These are phyloP conservation scores for Spongilla lacustris DNA, from an alignment of 37 sponge, comb jelly and placozoan species.

Conservation along the genomic window DNA sequence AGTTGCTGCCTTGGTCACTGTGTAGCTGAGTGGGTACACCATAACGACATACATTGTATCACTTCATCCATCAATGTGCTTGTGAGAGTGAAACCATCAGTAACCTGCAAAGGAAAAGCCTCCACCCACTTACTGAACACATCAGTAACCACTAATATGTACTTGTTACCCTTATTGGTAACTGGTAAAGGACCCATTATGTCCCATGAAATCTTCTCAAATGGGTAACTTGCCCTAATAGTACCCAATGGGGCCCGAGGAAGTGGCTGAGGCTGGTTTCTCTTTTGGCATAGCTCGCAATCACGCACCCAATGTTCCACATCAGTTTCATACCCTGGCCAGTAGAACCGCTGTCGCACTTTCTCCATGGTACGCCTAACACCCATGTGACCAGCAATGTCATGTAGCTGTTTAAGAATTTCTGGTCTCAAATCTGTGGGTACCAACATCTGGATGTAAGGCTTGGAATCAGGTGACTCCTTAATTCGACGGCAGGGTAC, in stretches of 20 bases:
- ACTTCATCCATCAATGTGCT: constrained; percentile 35
- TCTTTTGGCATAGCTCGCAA: constrained; percentile 16
- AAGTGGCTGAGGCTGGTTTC: constrained; percentile 12
- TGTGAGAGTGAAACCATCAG: constrained; percentile 30
- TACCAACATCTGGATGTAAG: constrained; percentile 17
- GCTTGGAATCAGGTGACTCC: background rate
- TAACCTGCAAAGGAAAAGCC: constrained; percentile 14
- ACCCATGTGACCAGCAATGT: constrained; percentile 14
- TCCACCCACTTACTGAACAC: constrained; percentile 25
- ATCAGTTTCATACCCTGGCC: constrained; percentile 33
- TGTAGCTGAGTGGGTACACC: constrained; percentile 34
- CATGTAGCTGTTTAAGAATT: constrained; percentile 28
- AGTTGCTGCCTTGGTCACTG: constrained; percentile 52
- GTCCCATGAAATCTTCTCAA: constrained; percentile 34
- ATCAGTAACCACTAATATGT: constrained; percentile 29
- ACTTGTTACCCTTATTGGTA: constrained; percentile 11
- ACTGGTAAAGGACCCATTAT: constrained; percentile 44
- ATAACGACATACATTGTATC: constrained; percentile 31
- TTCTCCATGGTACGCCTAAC: background rate
- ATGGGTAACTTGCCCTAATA: constrained; percentile 19
- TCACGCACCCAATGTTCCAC: constrained; percentile 15
- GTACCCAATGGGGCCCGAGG: constrained; percentile 26
- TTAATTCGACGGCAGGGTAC: background rate
- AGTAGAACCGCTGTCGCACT: constrained; percentile 35
- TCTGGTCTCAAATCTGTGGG: background rate